These are phyloP conservation scores for Hypercompe scribonia DNA, from an alignment of 2,888 invertebrate genomes.

Conservation along the genomic window DNA sequence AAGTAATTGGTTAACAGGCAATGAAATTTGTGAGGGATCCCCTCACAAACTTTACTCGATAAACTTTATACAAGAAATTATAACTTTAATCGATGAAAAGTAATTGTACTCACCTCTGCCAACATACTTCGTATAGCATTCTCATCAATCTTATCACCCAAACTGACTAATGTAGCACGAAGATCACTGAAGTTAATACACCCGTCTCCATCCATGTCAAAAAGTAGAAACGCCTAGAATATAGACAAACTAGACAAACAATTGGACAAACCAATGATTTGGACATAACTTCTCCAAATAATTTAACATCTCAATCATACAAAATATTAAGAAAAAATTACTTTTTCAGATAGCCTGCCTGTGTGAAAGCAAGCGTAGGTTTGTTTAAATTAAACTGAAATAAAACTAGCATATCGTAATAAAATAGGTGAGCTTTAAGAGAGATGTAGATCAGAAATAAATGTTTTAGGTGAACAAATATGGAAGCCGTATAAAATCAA, in stretches of 20 bases:
- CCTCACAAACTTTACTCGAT: too few relatives aligned
- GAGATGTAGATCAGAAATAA: too few relatives aligned
- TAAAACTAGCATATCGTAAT: not conserved
- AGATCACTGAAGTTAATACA: constrained; percentile 89
- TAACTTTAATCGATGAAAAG: too few relatives aligned
- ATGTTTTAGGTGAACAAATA: too few relatives aligned
- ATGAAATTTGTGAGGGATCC: too few relatives aligned
- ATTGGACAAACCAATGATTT: not conserved
- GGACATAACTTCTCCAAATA: not conserved
- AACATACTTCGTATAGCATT: constrained; percentile 88
- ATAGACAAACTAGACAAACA: too few relatives aligned
- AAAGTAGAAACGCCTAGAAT: constrained; percentile 87
- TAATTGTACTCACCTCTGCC: constrained; percentile 80
- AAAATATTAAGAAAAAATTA: not conserved
- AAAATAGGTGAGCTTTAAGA: not conserved
- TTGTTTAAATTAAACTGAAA: not conserved
- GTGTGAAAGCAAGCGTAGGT: not conserved
- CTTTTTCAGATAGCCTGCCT: not conserved
- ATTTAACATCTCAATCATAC: not conserved
- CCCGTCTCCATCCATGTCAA: constrained; percentile 89
- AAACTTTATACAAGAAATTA: too few relatives aligned
- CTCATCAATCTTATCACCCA: constrained; percentile 87
- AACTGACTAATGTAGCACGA: constrained; percentile 87
- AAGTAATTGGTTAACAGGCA: too few relatives aligned
- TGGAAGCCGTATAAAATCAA: too few relatives aligned